Evolutionary conservation across 2,113 vertebrate genomes (phyloP).

Genomic region (Oncorhynchus kisutch): DNA sequence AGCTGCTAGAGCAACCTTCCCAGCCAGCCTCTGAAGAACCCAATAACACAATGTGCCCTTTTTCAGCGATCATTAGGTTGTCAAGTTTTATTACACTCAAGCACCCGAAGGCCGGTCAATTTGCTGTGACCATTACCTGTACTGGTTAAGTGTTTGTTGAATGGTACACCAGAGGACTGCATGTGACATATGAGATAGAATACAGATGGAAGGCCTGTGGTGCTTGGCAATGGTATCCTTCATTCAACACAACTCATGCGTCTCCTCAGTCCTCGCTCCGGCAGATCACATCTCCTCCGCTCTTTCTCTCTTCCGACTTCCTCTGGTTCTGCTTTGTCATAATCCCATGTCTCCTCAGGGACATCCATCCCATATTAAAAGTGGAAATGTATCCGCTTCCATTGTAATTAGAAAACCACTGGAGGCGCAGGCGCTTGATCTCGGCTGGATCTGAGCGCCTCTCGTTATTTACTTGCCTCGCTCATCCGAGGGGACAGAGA

Average conservation of each 20-base stretch:
- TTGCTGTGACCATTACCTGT: constrained; percentile 20
- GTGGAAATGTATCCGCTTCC: constrained; percentile 66
- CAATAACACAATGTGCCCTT: constrained; percentile 37
- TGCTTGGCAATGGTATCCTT: neutral
- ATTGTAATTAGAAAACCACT: constrained; percentile 70
- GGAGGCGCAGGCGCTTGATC: constrained; percentile 68
- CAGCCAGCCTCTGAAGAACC: constrained; percentile 39
- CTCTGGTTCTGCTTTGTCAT: neutral
- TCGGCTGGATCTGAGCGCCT: constrained; percentile 59
- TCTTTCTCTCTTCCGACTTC: neutral
- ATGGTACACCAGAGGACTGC: constrained; percentile 1
- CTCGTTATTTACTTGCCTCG: constrained; percentile 59
- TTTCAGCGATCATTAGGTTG: constrained; percentile 46
- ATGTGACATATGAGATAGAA: constrained; percentile 1
- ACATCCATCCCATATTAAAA: constrained; percentile 63
- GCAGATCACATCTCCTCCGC: neutral
- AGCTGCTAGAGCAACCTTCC: constrained; percentile 6
- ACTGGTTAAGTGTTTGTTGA: constrained; percentile 32
- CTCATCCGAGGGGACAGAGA: constrained; percentile 54
- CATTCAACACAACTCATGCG: neutral
- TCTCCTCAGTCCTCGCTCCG: neutral
- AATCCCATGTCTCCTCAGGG: constrained; percentile 27
- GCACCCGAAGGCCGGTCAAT: constrained; percentile 25
- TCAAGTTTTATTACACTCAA: constrained; percentile 55
- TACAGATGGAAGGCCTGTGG: neutral